Conservation (phyloP, 2,888 invertebrate species). For the Emesis castigata region DNA sequence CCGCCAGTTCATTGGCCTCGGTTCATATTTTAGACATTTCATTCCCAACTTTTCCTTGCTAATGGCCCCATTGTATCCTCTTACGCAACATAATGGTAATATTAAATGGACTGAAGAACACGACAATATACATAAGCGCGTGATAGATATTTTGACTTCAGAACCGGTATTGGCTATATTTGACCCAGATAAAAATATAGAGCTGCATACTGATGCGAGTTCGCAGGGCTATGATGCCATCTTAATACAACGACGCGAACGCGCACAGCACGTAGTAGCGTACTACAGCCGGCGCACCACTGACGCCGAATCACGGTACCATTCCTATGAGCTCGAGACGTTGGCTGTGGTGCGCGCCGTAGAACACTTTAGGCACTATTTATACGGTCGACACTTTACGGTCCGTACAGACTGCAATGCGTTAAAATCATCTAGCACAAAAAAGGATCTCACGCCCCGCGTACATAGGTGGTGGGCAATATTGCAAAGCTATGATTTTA, state of each 20-base stretch:
- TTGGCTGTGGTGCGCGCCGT: constrained; percentile 64
- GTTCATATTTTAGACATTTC: constrained; percentile 58
- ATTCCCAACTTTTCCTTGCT: constrained; percentile 55
- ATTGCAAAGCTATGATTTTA: background rate
- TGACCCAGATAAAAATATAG: constrained; percentile 40
- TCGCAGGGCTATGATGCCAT: constrained; percentile 53
- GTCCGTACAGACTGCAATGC: constrained; percentile 43
- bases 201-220: constrained; percentile 62
- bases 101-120: constrained; percentile 58
- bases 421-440: constrained; percentile 7
- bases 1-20: constrained; percentile 58
- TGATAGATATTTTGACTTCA: constrained; percentile 34
- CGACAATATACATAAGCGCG: constrained; percentile 35
- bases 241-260: constrained; percentile 57
- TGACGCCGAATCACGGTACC: constrained; percentile 57
- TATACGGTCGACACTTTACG: constrained; percentile 24
- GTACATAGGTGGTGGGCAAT: background rate
- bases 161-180: constrained; percentile 59
- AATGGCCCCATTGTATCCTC: constrained; percentile 62
- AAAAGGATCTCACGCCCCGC: no score
- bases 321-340: constrained; percentile 65
- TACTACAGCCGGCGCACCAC: constrained; percentile 66
- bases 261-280: constrained; percentile 53
- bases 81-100: constrained; percentile 62
- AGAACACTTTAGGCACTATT: constrained; percentile 35